Evolutionary conservation across 2,797 vertebrate species (phyloP).

Genomic region (Hipposideros larvatus): DNA sequence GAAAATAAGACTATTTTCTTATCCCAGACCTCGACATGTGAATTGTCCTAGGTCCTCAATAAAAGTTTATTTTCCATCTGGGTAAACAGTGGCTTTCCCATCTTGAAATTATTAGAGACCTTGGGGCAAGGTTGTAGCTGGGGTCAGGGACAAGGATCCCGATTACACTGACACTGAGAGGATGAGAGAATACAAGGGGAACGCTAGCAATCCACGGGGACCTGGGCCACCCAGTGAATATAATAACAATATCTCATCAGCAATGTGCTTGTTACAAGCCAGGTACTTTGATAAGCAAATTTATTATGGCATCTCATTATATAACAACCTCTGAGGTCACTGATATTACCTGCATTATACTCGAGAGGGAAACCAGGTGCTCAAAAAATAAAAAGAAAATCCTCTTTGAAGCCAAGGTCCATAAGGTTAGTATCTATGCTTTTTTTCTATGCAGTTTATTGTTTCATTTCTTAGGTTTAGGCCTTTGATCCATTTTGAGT

Average conservation of each 20-base stretch:
- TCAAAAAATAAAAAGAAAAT: background rate
- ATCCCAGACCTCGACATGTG: background rate
- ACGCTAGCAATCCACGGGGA: background rate
- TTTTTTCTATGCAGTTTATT: too few relatives aligned
- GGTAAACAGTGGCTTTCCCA: constrained; percentile 29
- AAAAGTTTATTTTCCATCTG: constrained; percentile 34
- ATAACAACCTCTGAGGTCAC: background rate
- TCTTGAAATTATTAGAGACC: constrained; percentile 27
- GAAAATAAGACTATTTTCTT: constrained; percentile 10
- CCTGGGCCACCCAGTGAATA: background rate
- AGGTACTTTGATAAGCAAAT: background rate
- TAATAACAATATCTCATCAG: background rate
- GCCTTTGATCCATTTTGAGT: too few relatives aligned
- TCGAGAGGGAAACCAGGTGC: background rate
- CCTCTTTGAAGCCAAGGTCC: too few relatives aligned
- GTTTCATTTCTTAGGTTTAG: too few relatives aligned
- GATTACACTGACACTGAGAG: background rate
- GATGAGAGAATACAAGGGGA: background rate
- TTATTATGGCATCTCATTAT: background rate
- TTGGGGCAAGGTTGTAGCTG: background rate
- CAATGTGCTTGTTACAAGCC: background rate
- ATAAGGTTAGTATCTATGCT: too few relatives aligned
- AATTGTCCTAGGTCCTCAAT: background rate
- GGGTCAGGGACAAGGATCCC: background rate
- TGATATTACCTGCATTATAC: background rate